Evolutionary conservation across 1,140 invertebrate species (phyloP), one percentile per base, ranked within the genome.

Genomic region (Samia ricini): DNA sequence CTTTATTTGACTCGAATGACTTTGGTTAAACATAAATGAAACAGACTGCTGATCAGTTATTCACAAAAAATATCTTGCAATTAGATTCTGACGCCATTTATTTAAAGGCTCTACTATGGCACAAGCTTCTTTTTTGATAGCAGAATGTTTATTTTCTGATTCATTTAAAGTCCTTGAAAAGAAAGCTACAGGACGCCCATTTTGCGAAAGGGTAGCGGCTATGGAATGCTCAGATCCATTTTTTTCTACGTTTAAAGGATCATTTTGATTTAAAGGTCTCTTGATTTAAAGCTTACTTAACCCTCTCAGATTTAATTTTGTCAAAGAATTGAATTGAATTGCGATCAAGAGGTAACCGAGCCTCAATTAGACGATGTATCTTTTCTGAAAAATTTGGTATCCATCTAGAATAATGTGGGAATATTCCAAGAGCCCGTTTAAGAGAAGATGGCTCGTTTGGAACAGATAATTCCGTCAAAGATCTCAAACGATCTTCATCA

Each of bases 201-300:
- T 63, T 72, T 91, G 88, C 15, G 76, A 77, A 19, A 91, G 52
- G 0, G 89, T 75, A 2, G 81, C 88, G 10, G 83, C 85, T 19
- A 91, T 50, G 12, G 80, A 83, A 56, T 63, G 66, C 5, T 77
- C 74, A 12, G 76, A 80, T n/a, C n/a, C n/a, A n/a, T n/a, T n/a
- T n/a, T n/a, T n/a, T n/a, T n/a, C n/a, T n/a, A n/a, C n/a, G n/a
- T n/a, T n/a, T n/a, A n/a, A n/a, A n/a, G n/a, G n/a, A n/a, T n/a
- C n/a, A n/a, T n/a, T n/a, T n/a, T n/a, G n/a, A n/a, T n/a, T n/a
- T n/a, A n/a, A n/a, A n/a, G n/a, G n/a, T n/a, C n/a, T n/a, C n/a
- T n/a, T n/a, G n/a, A n/a, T n/a, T n/a, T n/a, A n/a, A n/a, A n/a
- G 85, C 88, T 50, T 3, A 50, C 19, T 51, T 51, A 6, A 5